Evolutionary conservation across 2,113 vertebrate species (phyloP).

Genomic region (Piprites chloris): DNA sequence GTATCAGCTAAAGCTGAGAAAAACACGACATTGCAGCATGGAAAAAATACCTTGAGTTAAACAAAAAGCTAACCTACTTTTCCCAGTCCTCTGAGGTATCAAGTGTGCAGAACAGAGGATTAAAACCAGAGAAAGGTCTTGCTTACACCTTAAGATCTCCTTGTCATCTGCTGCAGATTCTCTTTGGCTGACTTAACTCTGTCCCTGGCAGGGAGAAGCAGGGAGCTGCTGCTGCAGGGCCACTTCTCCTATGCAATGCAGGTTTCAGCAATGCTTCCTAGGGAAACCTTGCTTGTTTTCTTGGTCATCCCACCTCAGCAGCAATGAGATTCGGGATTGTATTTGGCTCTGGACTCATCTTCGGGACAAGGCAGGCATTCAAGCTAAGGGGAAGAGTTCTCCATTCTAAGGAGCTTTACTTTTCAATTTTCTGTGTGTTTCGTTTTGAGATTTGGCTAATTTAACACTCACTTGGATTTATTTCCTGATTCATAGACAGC

Average conservation of each 20-base stretch:
- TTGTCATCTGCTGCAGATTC: neutral
- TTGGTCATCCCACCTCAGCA: neutral
- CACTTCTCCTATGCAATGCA: neutral
- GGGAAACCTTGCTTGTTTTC: neutral
- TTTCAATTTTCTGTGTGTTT: neutral
- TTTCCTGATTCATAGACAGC: neutral
- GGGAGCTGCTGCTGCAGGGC: neutral
- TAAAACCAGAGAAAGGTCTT: neutral
- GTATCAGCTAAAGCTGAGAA: neutral
- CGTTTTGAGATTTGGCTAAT: neutral
- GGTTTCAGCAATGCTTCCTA: neutral
- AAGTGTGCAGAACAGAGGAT: neutral
- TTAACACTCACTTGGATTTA: neutral
- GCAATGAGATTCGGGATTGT: neutral
- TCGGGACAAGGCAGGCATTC: neutral
- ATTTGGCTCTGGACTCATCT: neutral
- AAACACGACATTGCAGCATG: neutral
- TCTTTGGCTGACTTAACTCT: neutral
- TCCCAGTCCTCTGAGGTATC: neutral
- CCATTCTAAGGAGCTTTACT: neutral
- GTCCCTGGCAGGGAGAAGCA: neutral
- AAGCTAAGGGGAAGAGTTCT: neutral
- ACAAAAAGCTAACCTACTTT: conserved; percentile 2
- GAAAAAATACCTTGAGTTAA: neutral
- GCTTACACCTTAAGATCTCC: neutral